Conservation (phyloP, 1,140 invertebrate genomes). For the Drosophila sulfurigaster region DNA sequence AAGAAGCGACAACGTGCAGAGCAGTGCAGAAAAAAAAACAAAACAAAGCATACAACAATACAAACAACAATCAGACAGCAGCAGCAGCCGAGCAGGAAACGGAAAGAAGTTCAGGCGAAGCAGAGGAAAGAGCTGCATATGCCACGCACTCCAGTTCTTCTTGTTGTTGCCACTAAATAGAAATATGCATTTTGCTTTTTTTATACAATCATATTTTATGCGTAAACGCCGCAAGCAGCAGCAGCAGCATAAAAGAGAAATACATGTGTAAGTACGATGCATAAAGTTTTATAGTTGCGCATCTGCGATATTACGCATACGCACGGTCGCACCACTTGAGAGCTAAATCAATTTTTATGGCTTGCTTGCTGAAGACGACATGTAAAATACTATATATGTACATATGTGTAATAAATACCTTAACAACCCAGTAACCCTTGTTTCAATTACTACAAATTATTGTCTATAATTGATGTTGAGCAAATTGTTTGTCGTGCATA, state of each 20-base stretch:
- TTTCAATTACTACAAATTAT: neutral
- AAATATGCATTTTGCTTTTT: slow-evolving; percentile 71
- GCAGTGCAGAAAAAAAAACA: slow-evolving; percentile 18
- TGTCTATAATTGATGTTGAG: slow-evolving; percentile 11
- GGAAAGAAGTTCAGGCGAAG: slow-evolving; percentile 48
- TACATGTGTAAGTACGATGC: slow-evolving; percentile 47
- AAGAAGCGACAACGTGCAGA: slow-evolving; percentile 1
- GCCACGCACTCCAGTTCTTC: slow-evolving; percentile 46
- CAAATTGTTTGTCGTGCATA: slow-evolving; percentile 37
- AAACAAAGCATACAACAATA: slow-evolving; percentile 30
- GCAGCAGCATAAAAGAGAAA: slow-evolving; percentile 5
- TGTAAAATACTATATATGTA: too few relatives aligned
- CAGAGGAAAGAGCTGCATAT: slow-evolving; percentile 55
- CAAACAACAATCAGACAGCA: slow-evolving; percentile 50
- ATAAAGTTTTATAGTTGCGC: slow-evolving; percentile 76
- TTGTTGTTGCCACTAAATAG: slow-evolving; percentile 61
- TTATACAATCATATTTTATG: slow-evolving; percentile 74
- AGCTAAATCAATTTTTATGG: slow-evolving; percentile 77
- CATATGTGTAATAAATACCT: too few relatives aligned
- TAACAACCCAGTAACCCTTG: neutral
- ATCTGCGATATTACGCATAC: slow-evolving; percentile 75
- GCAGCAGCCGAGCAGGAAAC: slow-evolving; percentile 70
- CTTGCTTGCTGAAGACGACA: slow-evolving; percentile 18
- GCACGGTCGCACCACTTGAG: slow-evolving; percentile 48
- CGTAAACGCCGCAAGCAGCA: slow-evolving; percentile 52